phyloP scores from a whole-genome alignment of 2,888 invertebrate genomes.

The Nemotelus nigrinus region DNA sequence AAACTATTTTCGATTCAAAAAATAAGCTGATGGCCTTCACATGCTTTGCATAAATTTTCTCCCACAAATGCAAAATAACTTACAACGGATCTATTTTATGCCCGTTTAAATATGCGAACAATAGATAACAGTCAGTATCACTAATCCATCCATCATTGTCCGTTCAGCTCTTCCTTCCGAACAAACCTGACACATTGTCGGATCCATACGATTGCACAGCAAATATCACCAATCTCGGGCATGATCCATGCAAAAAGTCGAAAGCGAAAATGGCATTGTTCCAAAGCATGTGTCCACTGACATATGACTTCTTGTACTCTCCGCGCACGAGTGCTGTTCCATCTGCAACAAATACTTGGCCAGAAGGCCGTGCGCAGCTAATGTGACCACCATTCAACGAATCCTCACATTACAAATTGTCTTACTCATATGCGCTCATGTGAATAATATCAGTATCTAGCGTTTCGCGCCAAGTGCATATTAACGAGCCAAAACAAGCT shows the following conservation, averaged over 20 bases:
- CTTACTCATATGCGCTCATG: slow-evolving; percentile 27
- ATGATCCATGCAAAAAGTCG: background rate
- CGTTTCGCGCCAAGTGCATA: slow-evolving; percentile 18
- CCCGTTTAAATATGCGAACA: background rate
- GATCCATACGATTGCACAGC: background rate
- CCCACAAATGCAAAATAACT: no score
- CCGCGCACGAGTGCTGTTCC: background rate
- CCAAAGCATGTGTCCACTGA: background rate
- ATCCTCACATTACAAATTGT: slow-evolving; percentile 33
- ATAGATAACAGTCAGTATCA: background rate
- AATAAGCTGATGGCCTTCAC: no score
- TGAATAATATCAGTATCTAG: slow-evolving; percentile 31
- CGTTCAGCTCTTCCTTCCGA: background rate
- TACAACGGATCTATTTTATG: no score
- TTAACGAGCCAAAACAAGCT: slow-evolving; percentile 28
- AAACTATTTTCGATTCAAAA: no score
- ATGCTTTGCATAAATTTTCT: no score
- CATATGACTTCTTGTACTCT: background rate
- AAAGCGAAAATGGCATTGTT: slow-evolving; percentile 15
- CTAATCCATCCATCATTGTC: background rate
- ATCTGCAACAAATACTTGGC: slow-evolving; percentile 28
- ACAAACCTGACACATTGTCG: background rate
- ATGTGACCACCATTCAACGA: slow-evolving; percentile 17
- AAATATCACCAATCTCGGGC: background rate
- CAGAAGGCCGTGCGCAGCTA: slow-evolving; percentile 25